A percentile compares a stretch with the other conserved stretches of the same genome.
These are phyloP conservation scores for Amblyjoppa fuscipennis DNA, from an alignment of 2,888 invertebrate species.

Conservation along the genomic window DNA sequence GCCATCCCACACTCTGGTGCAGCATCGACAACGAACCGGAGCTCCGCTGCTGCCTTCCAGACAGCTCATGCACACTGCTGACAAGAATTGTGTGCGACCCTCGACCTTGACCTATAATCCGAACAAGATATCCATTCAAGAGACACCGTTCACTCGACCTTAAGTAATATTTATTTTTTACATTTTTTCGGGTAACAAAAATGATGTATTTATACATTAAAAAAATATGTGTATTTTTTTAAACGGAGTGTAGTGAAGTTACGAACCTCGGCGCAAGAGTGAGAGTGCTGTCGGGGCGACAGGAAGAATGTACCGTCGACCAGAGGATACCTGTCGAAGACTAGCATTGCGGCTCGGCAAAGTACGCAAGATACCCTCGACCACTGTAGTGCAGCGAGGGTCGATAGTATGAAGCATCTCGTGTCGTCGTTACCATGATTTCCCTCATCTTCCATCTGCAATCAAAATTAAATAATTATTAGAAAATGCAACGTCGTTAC, in stretches of 20 bases:
- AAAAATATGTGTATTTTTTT: too few species aligned
- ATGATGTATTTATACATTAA: too few species aligned
- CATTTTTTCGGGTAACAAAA: slow-evolving; percentile 3
- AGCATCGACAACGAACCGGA: slow-evolving; percentile 93
- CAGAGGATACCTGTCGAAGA: slow-evolving; percentile 98
- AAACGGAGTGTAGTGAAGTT: slow-evolving; percentile 1
- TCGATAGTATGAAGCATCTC: slow-evolving; percentile 97
- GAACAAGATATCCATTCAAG: slow-evolving; percentile 45
- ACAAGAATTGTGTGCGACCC: slow-evolving; percentile 95
- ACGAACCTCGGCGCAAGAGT: slow-evolving; percentile 94
- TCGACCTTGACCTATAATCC: slow-evolving; percentile 94
- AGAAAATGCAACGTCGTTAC: slow-evolving; percentile 11
- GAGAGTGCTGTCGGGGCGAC: slow-evolving; percentile 96
- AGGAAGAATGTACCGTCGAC: slow-evolving; percentile 99
- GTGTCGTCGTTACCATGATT: slow-evolving; percentile 99
- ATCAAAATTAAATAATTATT: slow-evolving; percentile 73
- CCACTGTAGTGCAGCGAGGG: slow-evolving; percentile 96
- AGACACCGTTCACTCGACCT: neutral
- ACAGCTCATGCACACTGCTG: slow-evolving; percentile 97
- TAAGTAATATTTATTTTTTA: neutral
- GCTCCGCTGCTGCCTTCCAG: slow-evolving; percentile 94
- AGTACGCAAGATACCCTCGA: slow-evolving; percentile 94
- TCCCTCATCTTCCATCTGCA: slow-evolving; percentile 98
- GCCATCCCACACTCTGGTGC: slow-evolving; percentile 96
- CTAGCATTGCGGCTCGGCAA: slow-evolving; percentile 95